Conservation (phyloP, 2,888 invertebrate genomes). For the Pantelozetes paolii region DNA sequence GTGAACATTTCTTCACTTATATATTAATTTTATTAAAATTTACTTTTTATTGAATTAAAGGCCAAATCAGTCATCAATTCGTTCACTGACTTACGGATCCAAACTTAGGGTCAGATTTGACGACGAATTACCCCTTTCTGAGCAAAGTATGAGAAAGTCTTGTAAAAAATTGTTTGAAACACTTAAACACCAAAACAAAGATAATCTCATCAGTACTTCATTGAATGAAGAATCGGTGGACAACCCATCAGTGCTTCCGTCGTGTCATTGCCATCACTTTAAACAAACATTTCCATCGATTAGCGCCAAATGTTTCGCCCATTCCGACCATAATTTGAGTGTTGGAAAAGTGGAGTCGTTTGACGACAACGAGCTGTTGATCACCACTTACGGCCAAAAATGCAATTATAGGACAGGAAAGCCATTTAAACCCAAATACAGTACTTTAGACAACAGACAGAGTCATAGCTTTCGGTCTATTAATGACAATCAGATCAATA, state of each 20-base stretch:
- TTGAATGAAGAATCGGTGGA: neutral
- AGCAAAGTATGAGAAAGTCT: slow-evolving; percentile 45
- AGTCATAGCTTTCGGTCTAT: neutral
- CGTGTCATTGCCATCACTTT: slow-evolving; percentile 26
- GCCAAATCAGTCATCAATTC: neutral
- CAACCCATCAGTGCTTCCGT: neutral
- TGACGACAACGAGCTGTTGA: slow-evolving; percentile 10
- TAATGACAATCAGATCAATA: no score
- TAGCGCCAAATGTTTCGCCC: neutral
- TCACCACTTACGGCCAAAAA: neutral
- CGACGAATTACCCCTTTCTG: slow-evolving; percentile 45
- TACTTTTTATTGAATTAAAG: neutral
- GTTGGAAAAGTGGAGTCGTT: neutral
- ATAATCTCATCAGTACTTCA: neutral
- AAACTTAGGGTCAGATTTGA: slow-evolving; percentile 44
- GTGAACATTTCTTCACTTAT: neutral
- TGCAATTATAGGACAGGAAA: neutral
- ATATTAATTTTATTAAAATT: neutral
- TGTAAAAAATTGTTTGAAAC: slow-evolving; percentile 45
- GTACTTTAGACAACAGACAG: neutral
- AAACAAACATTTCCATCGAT: neutral
- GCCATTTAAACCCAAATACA: neutral
- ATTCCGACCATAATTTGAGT: neutral
- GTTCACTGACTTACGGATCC: slow-evolving; percentile 4
- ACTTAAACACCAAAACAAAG: slow-evolving; percentile 41